Base-by-base conservation (phyloP, 2,113 vertebrate genomes). In the Centropristis striata region DNA sequence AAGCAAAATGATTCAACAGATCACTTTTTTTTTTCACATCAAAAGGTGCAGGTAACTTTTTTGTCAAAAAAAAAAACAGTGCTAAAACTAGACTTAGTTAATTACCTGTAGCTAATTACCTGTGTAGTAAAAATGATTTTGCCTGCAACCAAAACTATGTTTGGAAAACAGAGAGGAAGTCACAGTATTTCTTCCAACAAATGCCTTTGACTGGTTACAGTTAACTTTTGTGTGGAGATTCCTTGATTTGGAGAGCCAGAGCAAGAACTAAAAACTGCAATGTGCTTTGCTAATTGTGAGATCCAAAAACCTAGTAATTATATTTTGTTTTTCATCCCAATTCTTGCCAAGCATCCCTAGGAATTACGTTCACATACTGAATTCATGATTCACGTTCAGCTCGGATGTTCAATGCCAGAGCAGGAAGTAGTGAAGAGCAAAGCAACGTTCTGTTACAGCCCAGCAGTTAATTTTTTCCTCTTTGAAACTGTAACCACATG, bases 401-500 rank as follows among this genome's bases (percentile, higher is more conserved):
- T 36, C 12, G 18, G 8, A 47, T 12, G 36, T 70, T 15, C 0
- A 1, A 4, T 13, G 10, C 25, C 25, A 28, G 41, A 20, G 15
- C 23, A 44, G 23, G 23, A 41, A 25, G 13, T 32, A 28, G 27
- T 25, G 13, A 44, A 44, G 23, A 18, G 36, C 9, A 54, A 54
- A 14, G 4, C 27, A 16, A 0, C 21, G n/a, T 25, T 41, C 15
- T 42, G 41, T 46, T 14, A 27, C 41, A 65, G 32, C 32, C 27
- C 61, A 65, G 16, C 42, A 66, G 12, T 66, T 66, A 21, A 47
- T 14, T 18, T 71, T 57, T 49, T 5, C 63, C 7, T 64, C 5
- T 55, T 15, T 8, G 41, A 44, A 55, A 28, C 37, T 3, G 0
- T 46, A 7, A 4, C 68, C 39, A 57, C 39, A 36, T 32, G 32